Evolutionary conservation across 2,797 vertebrate species (phyloP).

Genomic region (Presbytis comata): DNA sequence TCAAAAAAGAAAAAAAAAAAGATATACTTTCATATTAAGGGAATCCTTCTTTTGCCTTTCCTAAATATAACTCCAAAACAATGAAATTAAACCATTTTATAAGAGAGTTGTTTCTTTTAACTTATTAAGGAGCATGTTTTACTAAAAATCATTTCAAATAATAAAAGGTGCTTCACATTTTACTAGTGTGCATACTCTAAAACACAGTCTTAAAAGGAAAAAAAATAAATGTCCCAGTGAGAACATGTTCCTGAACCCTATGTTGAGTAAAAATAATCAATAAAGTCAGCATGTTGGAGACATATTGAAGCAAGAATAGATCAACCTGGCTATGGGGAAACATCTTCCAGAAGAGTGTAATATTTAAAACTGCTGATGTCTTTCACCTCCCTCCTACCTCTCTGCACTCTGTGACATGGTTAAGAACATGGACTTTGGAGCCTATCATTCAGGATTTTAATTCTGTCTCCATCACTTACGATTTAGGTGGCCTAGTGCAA

Average conservation of each 20-base stretch:
- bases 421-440: background rate
- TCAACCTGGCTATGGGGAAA: background rate
- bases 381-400: background rate
- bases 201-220: background rate
- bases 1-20: background rate
- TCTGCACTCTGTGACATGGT: background rate
- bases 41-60: background rate
- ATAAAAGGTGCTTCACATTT: background rate
- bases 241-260: background rate
- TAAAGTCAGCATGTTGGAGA: background rate
- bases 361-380: background rate
- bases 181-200: too few species aligned
- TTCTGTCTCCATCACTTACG: background rate
- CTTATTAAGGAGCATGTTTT: background rate
- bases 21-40: background rate
- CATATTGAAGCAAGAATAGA: background rate
- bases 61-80: background rate
- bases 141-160: background rate
- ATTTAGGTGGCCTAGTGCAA: background rate
- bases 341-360: background rate
- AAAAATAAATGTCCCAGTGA: background rate
- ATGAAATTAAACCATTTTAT: background rate
- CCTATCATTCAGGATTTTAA: background rate
- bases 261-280: background rate
- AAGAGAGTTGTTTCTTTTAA: background rate